Evolutionary conservation across 2,888 invertebrate genomes (phyloP).

Genomic region (Falcaria lacertinaria): DNA sequence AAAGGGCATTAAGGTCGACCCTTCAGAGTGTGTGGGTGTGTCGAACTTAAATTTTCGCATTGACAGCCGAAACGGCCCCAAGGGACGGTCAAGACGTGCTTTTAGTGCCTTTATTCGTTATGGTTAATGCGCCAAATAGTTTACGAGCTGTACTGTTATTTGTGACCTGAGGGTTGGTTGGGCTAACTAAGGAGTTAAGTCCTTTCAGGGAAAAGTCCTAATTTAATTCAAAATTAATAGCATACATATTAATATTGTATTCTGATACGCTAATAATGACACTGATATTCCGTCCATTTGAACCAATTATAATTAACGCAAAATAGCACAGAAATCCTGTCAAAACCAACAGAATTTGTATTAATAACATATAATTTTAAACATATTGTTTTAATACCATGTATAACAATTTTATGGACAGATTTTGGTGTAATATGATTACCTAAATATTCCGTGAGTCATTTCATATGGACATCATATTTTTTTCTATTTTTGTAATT

Average conservation of each 20-base stretch:
- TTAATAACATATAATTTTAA: no score
- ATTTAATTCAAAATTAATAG: no score
- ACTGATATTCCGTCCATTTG: no score
- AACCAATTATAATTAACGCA: no score
- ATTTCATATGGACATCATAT: neutral
- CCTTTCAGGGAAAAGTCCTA: no score
- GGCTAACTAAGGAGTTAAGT: neutral
- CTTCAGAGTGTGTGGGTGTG: slow-evolving; percentile 77
- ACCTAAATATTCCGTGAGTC: neutral
- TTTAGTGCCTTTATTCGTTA: slow-evolving; percentile 79
- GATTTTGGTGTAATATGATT: neutral
- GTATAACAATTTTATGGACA: no score
- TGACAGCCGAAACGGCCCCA: slow-evolving; percentile 77
- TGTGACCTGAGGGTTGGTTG: slow-evolving; percentile 45
- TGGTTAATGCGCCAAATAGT: slow-evolving; percentile 75
- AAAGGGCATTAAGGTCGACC: slow-evolving; percentile 73
- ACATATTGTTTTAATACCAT: no score
- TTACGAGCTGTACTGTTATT: slow-evolving; percentile 72
- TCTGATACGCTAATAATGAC: no score
- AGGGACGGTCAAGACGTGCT: slow-evolving; percentile 70
- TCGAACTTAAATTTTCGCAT: slow-evolving; percentile 77
- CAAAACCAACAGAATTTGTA: no score
- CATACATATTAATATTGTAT: no score
- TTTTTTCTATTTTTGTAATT: slow-evolving; percentile 4
- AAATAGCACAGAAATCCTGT: no score